Percentiles rank a stretch among this genome's conserved stretches.
These are phyloP conservation scores for Eremophila alpestris DNA, from an alignment of 2,797 vertebrate genomes.

Conservation along the genomic window DNA sequence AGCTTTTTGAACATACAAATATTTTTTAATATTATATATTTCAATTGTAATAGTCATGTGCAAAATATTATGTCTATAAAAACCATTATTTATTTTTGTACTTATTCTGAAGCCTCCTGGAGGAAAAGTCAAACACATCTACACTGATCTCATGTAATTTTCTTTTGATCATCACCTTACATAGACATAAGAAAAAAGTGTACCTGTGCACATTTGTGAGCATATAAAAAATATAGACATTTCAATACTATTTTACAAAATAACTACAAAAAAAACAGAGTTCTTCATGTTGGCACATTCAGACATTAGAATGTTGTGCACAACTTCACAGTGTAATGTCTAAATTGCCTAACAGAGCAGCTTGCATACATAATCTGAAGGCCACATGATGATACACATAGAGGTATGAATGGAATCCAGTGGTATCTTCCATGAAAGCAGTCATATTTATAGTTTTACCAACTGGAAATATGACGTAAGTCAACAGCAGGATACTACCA, in stretches of 20 bases:
- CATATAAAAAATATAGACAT: not conserved
- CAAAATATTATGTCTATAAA: not conserved
- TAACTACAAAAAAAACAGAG: not conserved
- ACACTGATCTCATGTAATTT: not conserved
- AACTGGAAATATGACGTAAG: not conserved
- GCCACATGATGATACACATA: not conserved
- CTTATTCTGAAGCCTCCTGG: not conserved
- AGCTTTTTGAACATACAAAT: not conserved
- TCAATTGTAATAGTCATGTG: not conserved
- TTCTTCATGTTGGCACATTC: not conserved
- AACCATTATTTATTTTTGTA: not conserved
- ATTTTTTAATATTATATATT: not conserved
- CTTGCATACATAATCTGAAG: not conserved
- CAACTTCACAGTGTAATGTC: not conserved
- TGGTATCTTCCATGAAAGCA: not conserved
- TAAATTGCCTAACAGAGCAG: not conserved
- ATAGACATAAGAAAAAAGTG: not conserved
- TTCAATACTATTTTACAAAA: not conserved
- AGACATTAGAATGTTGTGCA: not conserved
- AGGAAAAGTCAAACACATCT: not conserved
- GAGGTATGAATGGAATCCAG: not conserved
- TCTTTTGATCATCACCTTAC: not conserved
- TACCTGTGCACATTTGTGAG: accelerated
- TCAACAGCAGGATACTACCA: not conserved
- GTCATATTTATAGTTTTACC: not conserved